Conservation (phyloP, 2,113 vertebrate genomes). For the Pholis gunnellus region DNA sequence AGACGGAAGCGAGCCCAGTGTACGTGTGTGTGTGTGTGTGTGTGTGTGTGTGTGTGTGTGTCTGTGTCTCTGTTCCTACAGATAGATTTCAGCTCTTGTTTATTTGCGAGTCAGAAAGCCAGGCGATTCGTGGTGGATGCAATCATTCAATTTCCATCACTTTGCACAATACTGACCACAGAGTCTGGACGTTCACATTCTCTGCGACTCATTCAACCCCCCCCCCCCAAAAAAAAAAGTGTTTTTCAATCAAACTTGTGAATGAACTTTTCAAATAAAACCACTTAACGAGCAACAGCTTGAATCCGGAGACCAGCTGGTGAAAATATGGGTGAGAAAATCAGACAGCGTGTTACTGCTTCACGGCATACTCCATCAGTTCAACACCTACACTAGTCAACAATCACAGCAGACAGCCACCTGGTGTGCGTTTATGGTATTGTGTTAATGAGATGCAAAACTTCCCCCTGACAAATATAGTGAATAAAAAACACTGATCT, state of each 20-base stretch:
- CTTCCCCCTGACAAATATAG: background rate
- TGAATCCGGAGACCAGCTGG: constrained; percentile 37
- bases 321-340: constrained; percentile 31
- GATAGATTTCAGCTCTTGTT: constrained; percentile 1
- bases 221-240: background rate
- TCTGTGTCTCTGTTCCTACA: background rate
- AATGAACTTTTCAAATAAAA: constrained; percentile 38
- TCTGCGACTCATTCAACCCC: constrained; percentile 3
- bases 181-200: background rate
- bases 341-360: constrained; percentile 6
- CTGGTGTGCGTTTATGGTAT: constrained; percentile 5
- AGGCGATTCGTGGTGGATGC: background rate
- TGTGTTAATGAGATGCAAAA: background rate
- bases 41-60: background rate
- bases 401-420: background rate
- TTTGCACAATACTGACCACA: background rate
- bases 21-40: background rate
- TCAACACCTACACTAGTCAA: background rate
- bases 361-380: background rate
- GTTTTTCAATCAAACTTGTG: constrained; percentile 19
- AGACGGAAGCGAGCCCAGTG: background rate
- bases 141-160: background rate
- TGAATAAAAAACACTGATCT: background rate
- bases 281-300: constrained; percentile 45
- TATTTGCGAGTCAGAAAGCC: constrained; percentile 17